Conservation (phyloP, 2,113 vertebrate genomes). For the Odontophorus gujanensis region DNA sequence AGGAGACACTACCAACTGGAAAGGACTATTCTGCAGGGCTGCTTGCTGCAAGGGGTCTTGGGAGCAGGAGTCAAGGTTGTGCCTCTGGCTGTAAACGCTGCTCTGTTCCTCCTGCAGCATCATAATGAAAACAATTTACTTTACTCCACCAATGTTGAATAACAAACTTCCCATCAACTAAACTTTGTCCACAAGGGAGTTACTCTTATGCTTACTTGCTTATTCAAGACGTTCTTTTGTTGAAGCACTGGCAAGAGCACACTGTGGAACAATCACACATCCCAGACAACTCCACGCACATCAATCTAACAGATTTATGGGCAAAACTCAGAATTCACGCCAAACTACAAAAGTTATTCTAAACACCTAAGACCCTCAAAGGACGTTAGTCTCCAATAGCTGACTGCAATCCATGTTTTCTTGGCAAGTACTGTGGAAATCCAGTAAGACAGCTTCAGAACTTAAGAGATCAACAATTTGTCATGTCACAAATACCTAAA, state of each 20-base stretch:
- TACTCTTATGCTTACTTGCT: neutral
- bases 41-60: neutral
- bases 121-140: neutral
- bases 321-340: neutral
- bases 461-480: neutral
- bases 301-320: neutral
- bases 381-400: neutral
- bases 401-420: neutral
- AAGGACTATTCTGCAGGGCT: neutral
- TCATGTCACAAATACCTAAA: neutral
- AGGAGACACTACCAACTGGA: accelerated
- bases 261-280: neutral
- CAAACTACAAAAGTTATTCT: neutral
- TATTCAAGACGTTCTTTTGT: neutral
- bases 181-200: neutral
- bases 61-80: neutral
- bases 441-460: neutral
- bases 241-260: neutral
- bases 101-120: neutral
- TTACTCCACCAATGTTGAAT: neutral
- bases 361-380: accelerated
- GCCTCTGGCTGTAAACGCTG: accelerated
- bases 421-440: neutral
- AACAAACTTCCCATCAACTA: neutral
- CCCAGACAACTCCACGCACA: neutral